Percentiles rank a stretch among this genome's conserved stretches.
Evolutionary conservation across 2,888 invertebrate species (phyloP).

Genomic region (Dryobota labecula): DNA sequence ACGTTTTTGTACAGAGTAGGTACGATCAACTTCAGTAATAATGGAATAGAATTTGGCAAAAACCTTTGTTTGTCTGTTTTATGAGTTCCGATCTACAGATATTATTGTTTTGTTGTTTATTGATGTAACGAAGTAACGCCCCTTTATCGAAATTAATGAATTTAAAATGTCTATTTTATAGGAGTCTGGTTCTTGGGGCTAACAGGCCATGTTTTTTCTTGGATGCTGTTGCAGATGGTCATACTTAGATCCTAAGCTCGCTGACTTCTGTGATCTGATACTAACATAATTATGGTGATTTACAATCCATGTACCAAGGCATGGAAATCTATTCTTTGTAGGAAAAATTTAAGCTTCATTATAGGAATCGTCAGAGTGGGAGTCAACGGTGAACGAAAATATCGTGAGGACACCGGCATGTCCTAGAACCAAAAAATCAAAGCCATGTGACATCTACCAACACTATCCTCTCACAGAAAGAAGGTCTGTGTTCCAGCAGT

Average conservation of each 20-base stretch:
- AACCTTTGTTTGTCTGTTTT: conserved; percentile 36
- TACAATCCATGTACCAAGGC: not conserved
- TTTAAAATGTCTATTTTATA: not conserved
- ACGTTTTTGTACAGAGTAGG: conserved; percentile 23
- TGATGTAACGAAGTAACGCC: conserved; percentile 14
- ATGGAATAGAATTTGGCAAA: conserved; percentile 26
- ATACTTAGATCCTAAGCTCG: not conserved
- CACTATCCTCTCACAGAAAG: too few relatives aligned
- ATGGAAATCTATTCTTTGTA: too few relatives aligned
- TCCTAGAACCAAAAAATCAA: too few relatives aligned
- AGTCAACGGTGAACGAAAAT: too few relatives aligned
- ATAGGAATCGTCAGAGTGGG: too few relatives aligned
- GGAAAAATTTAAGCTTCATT: too few relatives aligned
- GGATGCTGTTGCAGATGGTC: not conserved
- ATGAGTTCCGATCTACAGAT: conserved; percentile 11
- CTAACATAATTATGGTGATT: not conserved
- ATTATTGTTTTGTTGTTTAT: conserved; percentile 21
- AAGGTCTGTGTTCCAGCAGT: too few relatives aligned
- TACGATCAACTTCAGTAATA: conserved; percentile 6
- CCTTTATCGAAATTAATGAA: conserved; percentile 4
- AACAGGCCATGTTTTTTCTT: not conserved
- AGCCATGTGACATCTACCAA: too few relatives aligned
- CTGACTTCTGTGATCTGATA: not conserved
- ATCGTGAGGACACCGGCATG: too few relatives aligned
- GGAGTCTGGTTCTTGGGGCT: not conserved